Evolutionary conservation across 2,888 invertebrate species (phyloP).

Genomic region (Dynastes grantii): DNA sequence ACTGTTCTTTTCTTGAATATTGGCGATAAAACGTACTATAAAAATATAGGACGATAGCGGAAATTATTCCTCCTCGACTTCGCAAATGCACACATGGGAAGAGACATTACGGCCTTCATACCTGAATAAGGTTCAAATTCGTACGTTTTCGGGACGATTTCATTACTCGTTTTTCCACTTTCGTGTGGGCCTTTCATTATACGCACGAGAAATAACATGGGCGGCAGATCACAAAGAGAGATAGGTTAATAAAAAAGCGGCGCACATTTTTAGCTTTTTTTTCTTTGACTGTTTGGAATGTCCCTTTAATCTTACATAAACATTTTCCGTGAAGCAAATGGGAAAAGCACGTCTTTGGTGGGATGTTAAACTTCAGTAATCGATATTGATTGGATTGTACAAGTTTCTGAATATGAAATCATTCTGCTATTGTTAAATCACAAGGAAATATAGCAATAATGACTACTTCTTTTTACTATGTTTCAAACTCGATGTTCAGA

Average conservation of each 20-base stretch:
- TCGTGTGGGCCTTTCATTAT: slow-evolving; percentile 27
- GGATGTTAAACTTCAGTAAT: background rate
- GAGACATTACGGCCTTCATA: no score
- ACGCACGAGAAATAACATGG: slow-evolving; percentile 31
- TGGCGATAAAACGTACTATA: no score
- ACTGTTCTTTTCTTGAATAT: no score
- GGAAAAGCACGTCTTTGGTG: no score
- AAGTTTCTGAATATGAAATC: no score
- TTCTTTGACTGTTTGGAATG: slow-evolving; percentile 1
- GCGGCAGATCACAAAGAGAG: slow-evolving; percentile 34
- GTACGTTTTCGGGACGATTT: slow-evolving; percentile 24
- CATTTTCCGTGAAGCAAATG: background rate
- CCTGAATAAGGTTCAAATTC: background rate
- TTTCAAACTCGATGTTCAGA: no score
- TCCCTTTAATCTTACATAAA: background rate
- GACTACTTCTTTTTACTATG: no score
- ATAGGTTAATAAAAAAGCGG: slow-evolving; percentile 27
- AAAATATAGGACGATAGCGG: no score
- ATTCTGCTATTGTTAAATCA: no score
- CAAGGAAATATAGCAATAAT: no score
- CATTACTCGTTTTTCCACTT: slow-evolving; percentile 20
- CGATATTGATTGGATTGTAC: background rate
- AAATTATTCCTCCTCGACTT: no score
- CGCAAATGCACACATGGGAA: no score
- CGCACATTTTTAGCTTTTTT: slow-evolving; percentile 1